Evolutionary conservation across 2,797 vertebrate species (phyloP).

Genomic region (Neosilurus hyrtlii): DNA sequence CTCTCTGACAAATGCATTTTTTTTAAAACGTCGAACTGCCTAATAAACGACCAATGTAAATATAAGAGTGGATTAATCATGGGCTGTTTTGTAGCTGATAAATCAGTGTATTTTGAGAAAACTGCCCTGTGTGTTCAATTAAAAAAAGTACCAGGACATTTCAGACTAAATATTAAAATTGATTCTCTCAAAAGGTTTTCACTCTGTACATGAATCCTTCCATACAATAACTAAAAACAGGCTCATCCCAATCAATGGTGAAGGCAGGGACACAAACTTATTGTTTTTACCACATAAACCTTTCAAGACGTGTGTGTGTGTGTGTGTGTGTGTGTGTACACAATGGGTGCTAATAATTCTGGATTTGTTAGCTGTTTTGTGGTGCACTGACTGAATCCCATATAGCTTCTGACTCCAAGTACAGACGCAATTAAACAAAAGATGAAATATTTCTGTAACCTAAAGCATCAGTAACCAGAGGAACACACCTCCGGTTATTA

Average conservation of each 20-base stretch:
- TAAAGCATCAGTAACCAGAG: too few relatives aligned
- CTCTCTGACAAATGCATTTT: too few relatives aligned
- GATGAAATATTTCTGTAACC: background rate
- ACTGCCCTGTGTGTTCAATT: background rate
- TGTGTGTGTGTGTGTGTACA: too few relatives aligned
- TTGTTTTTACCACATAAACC: too few relatives aligned
- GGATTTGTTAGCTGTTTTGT: background rate
- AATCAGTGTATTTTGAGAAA: too few relatives aligned
- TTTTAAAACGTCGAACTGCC: too few relatives aligned
- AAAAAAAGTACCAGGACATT: background rate
- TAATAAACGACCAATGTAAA: too few relatives aligned
- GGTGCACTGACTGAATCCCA: background rate
- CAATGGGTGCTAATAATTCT: background rate
- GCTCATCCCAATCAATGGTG: background rate
- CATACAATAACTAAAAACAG: background rate
- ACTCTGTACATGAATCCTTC: background rate
- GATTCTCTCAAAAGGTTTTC: background rate
- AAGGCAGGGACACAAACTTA: too few relatives aligned
- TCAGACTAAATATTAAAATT: background rate
- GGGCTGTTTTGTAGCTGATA: too few relatives aligned
- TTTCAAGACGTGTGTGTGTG: too few relatives aligned
- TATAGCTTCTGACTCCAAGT: background rate
- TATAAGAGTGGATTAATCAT: too few relatives aligned
- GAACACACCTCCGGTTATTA: background rate
- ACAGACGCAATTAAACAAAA: background rate